Evolutionary conservation across 2,888 invertebrate genomes (phyloP), one percentile per base, ranked within the genome.

Genomic region (Scaptomyza polygonia): DNA sequence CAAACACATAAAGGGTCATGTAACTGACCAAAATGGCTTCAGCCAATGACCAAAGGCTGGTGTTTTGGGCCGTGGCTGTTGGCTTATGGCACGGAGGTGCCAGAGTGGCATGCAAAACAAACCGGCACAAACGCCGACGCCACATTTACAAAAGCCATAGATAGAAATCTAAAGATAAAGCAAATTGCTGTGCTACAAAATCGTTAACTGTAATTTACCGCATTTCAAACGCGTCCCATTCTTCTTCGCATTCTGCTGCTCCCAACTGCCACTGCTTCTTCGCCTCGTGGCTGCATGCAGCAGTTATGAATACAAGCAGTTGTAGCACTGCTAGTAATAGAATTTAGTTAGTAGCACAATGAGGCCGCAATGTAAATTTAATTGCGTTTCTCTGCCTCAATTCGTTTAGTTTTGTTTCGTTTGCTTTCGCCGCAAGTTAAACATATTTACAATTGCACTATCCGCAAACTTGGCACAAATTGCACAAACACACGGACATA

Each of bases 101-200:
- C 63, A 39, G 55, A 49, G 39, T 69, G 72, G 84, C 84, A 80
- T 86, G 82, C 86, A 80, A 83, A 86, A 80, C 78, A 80, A 83
- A 86, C 84, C 78, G 75, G 64, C 39, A 58, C 55, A 58, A 74
- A 75, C 67, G 74, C 67, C 72, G 72, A 68, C 67, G 73, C 76
- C 76, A 70, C 85, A 85, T 85, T 85, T 85, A 75, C 86, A 81
- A 80, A 77, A 59, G 52, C 80, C 71, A 66, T 64, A 76, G 86
- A 86, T 86, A 79, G 74, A 78, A 76, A 84, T 82, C 82, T 80
- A 49, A 51, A 82, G 86, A 88, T 88, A 86, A 86, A 66, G 84
- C 72, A 86, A 88, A 86, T 88, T 86, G 86, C 86, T 82, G 78
- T 76, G 86, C 86, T 80, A 86, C 86, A 86, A 85, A 85, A 88